Base-by-base conservation (phyloP, 2,888 invertebrate species). In the Dorcus parallelipipedus region DNA sequence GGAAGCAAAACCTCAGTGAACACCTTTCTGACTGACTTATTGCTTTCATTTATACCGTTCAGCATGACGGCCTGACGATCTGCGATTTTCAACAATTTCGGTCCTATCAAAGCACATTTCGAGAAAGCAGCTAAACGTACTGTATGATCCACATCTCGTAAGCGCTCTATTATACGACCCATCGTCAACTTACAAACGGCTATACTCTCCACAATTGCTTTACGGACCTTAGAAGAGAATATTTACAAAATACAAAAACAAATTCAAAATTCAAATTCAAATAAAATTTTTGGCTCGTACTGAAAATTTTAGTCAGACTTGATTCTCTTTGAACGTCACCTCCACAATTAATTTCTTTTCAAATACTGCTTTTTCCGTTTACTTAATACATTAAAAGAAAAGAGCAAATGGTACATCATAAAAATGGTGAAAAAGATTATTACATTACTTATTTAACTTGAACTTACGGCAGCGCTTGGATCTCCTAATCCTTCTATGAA, bases 71-170 rank as follows among this genome's bases (percentile, higher is more conserved):
- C 71, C 45, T 83, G 79, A 60, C 86, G 77, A 63, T 84, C 82
- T 17, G 80, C 78, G 48, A 86, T 84, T 2, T 80, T 79, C 41
- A 86, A 72, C 1, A 82, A 82, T 63, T 78, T 80, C 3, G 84
- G 57, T 8, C 43, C 48, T 26, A 62, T 4, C 33, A 14, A 64
- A 14, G 68, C 58, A 3, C 73, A 52, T 62, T 69, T 69, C 52
- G 62, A 69, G 68, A 80, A 86, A 0, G 85, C 84, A 60, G 79
- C 80, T 70, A 79, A 83, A 0, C 95, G 82, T 0, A 95, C 93
- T 38, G 84, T 83, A 57, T 89, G 89, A 70, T 91, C 90, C 0
- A 90, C 83, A 76, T 95, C 95, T 69, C 88, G 84, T 0, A 90
- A 83, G 2, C 92, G 83, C 60, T 85, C 85, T 49, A 94, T 70